Base-by-base conservation (phyloP, 2,888 invertebrate species). In the Branchipolynoe longqiensis region DNA sequence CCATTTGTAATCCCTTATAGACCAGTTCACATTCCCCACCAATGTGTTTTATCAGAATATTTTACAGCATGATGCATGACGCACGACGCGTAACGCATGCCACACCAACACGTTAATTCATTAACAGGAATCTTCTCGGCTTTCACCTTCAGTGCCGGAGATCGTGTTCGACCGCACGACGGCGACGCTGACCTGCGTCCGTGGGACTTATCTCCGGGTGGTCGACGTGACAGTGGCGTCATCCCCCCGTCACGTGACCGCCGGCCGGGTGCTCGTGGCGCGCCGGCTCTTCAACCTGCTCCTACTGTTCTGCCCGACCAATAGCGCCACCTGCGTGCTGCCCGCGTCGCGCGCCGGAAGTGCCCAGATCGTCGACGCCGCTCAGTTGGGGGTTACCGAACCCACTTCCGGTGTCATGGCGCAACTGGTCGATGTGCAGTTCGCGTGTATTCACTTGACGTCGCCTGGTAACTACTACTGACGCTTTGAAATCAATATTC, bases 221-320 rank as follows among this genome's bases (percentile, higher is more conserved):
- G 69, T 69, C 28, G 62, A 62, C 1, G 31, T 62, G 3, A 62
- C 62, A 31, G 31, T 69, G 38, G 38, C 69, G 69, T 69, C 69
- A 69, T 4, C 38, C 36, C 33, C 62, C 12, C 4, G 18, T 33
- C 4, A 4, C 8, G 48, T 12, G 8, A 48, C n/a, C 14, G 22
- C 14, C 1, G 69, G 69, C 22, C 69, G 33, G 38, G 18, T 69
- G 12, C 36, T 69, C 36, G 69, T 69, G 36, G 33, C 69, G 4
- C 18, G 69, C 14, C 14, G 36, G 38, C 22, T 38, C 33, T 38
- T 33, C n/a, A 38, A 33, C 22, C 22, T 69, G 22, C 69, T 69
- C 22, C 69, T 38, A 1, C 69, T 69, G 8, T n/a, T 69, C 2
- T 69, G 69, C 22, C 38, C 36, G 12, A 33, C 69, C 18, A 38